phyloP scores from a whole-genome alignment of 1,140 invertebrate species.

The Meloidogyne chitwoodi region DNA sequence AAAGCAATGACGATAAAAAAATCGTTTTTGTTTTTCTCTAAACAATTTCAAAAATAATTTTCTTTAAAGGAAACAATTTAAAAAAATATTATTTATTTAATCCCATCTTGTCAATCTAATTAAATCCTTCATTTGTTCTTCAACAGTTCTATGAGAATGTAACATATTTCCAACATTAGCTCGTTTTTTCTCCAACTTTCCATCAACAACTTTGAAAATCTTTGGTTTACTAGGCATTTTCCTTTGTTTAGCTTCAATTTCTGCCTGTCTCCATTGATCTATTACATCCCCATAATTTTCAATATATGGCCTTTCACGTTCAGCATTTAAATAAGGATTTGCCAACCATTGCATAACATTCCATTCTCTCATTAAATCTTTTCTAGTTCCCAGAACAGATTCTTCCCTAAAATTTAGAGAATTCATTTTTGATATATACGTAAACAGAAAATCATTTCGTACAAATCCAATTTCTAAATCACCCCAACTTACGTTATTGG shows the following conservation, averaged over 20 bases:
- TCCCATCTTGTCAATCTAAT: constrained; percentile 53
- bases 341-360: constrained; percentile 51
- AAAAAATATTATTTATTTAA: constrained; percentile 11
- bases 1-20: background rate
- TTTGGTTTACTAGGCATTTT: constrained; percentile 53
- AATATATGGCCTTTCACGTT: constrained; percentile 46
- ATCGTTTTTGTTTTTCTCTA: background rate
- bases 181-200: constrained; percentile 25
- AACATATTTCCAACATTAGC: constrained; percentile 52
- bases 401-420: constrained; percentile 1
- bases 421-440: too few species aligned
- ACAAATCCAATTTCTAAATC: too few species aligned
- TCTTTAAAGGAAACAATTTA: background rate
- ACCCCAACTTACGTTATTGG: constrained; percentile 19
- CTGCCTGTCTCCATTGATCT: constrained; percentile 29
- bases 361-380: constrained; percentile 45
- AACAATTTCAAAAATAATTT: background rate
- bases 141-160: constrained; percentile 51
- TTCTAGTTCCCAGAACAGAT: constrained; percentile 36
- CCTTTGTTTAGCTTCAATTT: constrained; percentile 25
- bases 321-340: constrained; percentile 51
- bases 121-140: constrained; percentile 47
- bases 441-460: too few species aligned
- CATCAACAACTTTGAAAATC: constrained; percentile 22
- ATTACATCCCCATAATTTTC: constrained; percentile 34